Base-by-base conservation (phyloP, 2,888 invertebrate species). In the Homarus gammarus region DNA sequence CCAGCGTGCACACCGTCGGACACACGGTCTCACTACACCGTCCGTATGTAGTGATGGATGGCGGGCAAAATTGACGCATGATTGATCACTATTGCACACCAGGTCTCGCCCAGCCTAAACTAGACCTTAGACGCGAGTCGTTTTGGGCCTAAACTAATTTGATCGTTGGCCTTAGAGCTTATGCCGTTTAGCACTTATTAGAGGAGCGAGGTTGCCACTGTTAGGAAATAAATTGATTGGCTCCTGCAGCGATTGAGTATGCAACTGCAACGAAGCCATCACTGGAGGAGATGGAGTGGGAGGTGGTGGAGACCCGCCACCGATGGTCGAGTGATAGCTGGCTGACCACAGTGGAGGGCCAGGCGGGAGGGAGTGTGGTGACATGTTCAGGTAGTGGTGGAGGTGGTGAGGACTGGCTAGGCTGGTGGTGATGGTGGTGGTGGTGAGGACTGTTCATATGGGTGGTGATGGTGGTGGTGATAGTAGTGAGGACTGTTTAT, bases 221-320 rank as follows among this genome's bases (percentile, higher is more conserved):
- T 87, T 87, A 72, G 49, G 87, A 81, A 87, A 70, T 70, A 81
- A 87, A 87, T 87, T 87, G 87, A 87, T 87, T 87, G 87, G 87
- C 87, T 87, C 87, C 79, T 70, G 87, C 81, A 81, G 87, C 33
- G 87, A 87, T 87, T 87, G 87, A 81, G 79, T 87, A 87, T 87
- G 87, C 87, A 87, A 86, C 87, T 87, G 87, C 78, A 81, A 81
- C 81, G 87, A 64, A 81, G 73, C 87, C 72, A 70, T 87, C 81
- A 81, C 70, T 27, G 40, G 56, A 61, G 73, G 77, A 85, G 85
- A 85, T 85, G 33, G 85, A 85, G 85, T 85, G 85, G 77, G 77
- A 27, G 38, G 44, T 27, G n/a, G 3, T 64, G 70, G 72, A 70
- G 70, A n/a, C 51, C 31, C 18, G 51, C 44, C 72, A 49, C 40